phyloP scores from a whole-genome alignment of 2,797 vertebrate genomes.

The Tenualosa ilisha region DNA sequence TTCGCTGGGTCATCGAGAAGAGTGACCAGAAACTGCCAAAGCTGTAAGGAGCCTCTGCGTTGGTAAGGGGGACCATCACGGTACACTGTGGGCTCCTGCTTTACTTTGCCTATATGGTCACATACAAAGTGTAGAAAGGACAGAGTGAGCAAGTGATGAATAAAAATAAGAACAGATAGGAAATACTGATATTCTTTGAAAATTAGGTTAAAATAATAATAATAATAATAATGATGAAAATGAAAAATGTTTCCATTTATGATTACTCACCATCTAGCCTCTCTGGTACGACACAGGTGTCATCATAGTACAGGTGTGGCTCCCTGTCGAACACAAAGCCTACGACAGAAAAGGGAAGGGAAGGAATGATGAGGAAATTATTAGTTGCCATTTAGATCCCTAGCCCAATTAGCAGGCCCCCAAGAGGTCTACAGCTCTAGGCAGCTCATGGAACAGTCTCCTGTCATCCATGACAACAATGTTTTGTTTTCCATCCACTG shows the following conservation, averaged over 20 bases:
- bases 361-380: background rate
- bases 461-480: background rate
- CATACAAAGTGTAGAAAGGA: background rate
- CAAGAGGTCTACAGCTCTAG: background rate
- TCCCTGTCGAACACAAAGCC: conserved; percentile 92
- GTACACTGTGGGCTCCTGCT: conserved; percentile 82
- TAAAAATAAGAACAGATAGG: too few relatives aligned
- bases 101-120: conserved; percentile 73
- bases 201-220: too few relatives aligned
- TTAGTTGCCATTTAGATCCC: conserved; percentile 11
- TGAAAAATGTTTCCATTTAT: background rate
- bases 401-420: background rate
- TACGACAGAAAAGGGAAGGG: conserved; percentile 52
- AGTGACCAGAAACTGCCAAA: conserved; percentile 90
- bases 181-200: too few relatives aligned
- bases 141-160: background rate
- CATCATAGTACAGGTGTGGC: conserved; percentile 88
- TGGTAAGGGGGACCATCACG: conserved; percentile 90
- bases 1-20: conserved; percentile 93
- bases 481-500: background rate
- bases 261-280: conserved; percentile 85
- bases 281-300: conserved; percentile 92
- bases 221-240: background rate
- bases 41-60: conserved; percentile 83
- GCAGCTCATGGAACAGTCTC: background rate